A percentile compares a stretch with the other conserved stretches of the same genome.
Conservation (phyloP, 2,113 vertebrate genomes). For the Oceanites oceanicus region DNA sequence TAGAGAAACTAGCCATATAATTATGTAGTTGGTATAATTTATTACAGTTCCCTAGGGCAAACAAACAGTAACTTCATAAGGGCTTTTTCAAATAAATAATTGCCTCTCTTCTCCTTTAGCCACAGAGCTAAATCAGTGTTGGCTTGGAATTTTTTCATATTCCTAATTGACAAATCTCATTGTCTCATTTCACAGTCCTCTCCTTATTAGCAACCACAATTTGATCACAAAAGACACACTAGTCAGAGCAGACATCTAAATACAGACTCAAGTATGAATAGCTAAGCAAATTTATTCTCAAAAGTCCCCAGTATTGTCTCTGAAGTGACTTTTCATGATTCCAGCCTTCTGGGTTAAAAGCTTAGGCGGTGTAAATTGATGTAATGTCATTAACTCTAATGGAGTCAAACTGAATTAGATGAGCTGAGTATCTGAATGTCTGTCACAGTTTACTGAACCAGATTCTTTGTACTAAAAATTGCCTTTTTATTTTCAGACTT, state of each 20-base stretch:
- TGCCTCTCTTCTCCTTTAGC: not conserved
- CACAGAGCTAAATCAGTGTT: not conserved
- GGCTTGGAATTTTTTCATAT: not conserved
- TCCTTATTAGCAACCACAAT: not conserved
- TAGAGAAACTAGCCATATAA: not conserved
- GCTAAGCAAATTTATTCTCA: not conserved
- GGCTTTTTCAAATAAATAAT: not conserved
- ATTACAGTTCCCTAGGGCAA: not conserved
- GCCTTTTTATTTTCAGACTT: slow-evolving; percentile 9
- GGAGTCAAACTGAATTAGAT: not conserved
- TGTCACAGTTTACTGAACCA: not conserved
- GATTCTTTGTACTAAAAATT: not conserved
- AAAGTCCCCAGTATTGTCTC: not conserved
- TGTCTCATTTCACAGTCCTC: not conserved
- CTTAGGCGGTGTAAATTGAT: not conserved
- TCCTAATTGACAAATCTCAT: not conserved
- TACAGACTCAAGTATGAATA: not conserved
- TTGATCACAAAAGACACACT: not conserved
- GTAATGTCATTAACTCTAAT: not conserved
- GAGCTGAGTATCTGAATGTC: not conserved
- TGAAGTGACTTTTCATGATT: not conserved
- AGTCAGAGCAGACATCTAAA: not conserved
- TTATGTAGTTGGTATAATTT: not conserved
- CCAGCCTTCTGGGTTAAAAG: not conserved
- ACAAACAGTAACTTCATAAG: not conserved